Evolutionary conservation across 1,140 invertebrate genomes (phyloP), one percentile per base, ranked within the genome.

Genomic region (Tetramorium parvispinum): DNA sequence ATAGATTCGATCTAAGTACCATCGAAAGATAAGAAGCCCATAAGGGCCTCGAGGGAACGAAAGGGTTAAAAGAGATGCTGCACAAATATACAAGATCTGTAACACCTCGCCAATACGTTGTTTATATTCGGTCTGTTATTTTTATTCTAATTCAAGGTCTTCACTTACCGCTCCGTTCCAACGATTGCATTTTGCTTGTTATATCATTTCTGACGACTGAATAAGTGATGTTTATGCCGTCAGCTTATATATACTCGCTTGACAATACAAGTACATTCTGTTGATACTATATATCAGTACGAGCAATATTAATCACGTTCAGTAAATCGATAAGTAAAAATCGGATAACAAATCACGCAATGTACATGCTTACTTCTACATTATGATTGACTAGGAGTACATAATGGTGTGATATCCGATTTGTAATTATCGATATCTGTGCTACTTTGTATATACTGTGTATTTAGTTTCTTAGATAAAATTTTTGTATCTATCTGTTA

Each of bases 211-310:
- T 32, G 32, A 40, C 3, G 18, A 85, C 4, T 85, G 61, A 61
- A 51, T 11, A 21, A 85, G 24, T 18, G 18, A 1, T 13, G 4
- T n/a, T 79, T 27, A n/a, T 3, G 10, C 51, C 8, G 7, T 10
- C 24, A 2, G 7, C 5, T 86, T 86, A 86, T 86, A 86, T 70
- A 81, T 70, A 61, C 10, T 40, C 27, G 27, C 43, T 3, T n/a
- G 18, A 85, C 40, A 32, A 77, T 11, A 85, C 27, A 32, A 13
- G 8, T 63, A 3, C 13, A 57, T 57, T 53, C 18, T 65, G 4
- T 0, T 66, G 11, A 46, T 46, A 49, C 57, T 53, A 16, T n/a
- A 53, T 53, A 53, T 53, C 51, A 53, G 51, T 18, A 53, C 51
- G 49, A 51, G 32, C 32, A 32, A 73, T 10, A 51, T 32, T 7